Percentiles rank a stretch among this genome's conserved stretches.
Conservation (phyloP, 2,113 vertebrate genomes). For the Hymenochirus boettgeri region DNA sequence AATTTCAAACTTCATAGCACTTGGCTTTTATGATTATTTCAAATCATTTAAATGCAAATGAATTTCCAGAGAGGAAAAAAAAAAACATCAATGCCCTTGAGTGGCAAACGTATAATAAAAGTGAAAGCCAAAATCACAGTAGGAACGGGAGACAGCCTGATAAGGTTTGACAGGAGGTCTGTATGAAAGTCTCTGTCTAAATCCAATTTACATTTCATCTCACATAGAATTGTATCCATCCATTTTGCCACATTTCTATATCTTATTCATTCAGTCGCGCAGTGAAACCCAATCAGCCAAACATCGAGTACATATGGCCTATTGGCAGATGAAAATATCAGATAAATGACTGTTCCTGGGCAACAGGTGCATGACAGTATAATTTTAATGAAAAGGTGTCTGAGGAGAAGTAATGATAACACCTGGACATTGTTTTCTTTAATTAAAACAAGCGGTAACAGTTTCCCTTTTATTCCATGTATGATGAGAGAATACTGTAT, state of each 20-base stretch:
- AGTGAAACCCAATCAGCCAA: conserved; percentile 57
- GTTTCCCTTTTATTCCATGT: no score
- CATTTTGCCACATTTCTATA: conserved; percentile 71
- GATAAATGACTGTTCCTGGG: conserved; percentile 23
- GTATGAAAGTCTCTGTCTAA: conserved; percentile 65
- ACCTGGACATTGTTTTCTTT: no score
- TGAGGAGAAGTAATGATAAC: no score
- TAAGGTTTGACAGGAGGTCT: conserved; percentile 64
- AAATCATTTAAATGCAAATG: conserved; percentile 89
- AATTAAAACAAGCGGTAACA: no score
- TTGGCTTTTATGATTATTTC: conserved; percentile 85
- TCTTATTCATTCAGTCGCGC: conserved; percentile 68
- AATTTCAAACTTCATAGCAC: conserved; percentile 88
- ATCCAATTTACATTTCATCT: conserved; percentile 76
- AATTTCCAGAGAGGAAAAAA: conserved; percentile 79
- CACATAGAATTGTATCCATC: conserved; percentile 67
- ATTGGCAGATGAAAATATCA: conserved; percentile 48
- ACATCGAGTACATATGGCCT: conserved; percentile 50
- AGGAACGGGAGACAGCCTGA: conserved; percentile 61
- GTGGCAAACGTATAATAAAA: conserved; percentile 73
- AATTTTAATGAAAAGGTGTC: no score
- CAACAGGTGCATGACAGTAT: no score
- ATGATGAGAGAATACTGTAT: no score
- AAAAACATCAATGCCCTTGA: conserved; percentile 81
- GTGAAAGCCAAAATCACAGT: conserved; percentile 56